Base-by-base conservation (phyloP, 2,113 vertebrate genomes). In the Microcebus murinus region DNA sequence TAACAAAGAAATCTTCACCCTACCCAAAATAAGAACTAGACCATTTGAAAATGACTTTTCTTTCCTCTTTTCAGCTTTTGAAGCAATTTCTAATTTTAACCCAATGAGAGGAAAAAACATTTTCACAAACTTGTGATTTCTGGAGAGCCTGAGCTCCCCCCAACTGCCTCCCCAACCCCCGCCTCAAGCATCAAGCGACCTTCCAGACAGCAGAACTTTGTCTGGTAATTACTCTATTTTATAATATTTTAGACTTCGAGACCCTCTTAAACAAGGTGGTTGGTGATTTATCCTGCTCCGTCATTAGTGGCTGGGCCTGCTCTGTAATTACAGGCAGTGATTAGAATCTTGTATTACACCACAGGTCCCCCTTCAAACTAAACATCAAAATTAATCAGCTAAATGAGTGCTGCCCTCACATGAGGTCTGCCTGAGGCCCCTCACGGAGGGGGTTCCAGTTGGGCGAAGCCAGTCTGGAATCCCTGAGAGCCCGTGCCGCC, bases 331-430 rank as follows among this genome's bases (percentile, higher is more conserved):
- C 81, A 92, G 55, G 55, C 96, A 73, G 90, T 95, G 96, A 98
- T 98, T 98, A 97, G 96, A 94, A 97, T 97, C 97, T 97, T 97
- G 34, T 84, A 96, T 96, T 97, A 96, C 97, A 96, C 96, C 98
- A 94, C 96, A 95, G 96, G 96, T 92, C 92, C 70, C 88, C 96
- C 87, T 96, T 97, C 97, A 97, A 97, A 94, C 97, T 81, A 86
- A 97, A 97, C 97, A 97, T 91, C 96, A 92, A 93, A 97, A 98
- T 98, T 97, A 96, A 98, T 98, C 97, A 96, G 92, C 96, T 90
- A 97, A 96, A 96, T 92, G 92, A 96, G 91, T 8, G 68, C 91
- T 95, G 96, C 89, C 92, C 97, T 97, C 94, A 95, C 70, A 85
- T n/a, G 85, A 89, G 74, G 95, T 83, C 95, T 79, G 96, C 65